Evolutionary conservation across 2,113 vertebrate species (phyloP).

Genomic region (Corythaeola cristata): DNA sequence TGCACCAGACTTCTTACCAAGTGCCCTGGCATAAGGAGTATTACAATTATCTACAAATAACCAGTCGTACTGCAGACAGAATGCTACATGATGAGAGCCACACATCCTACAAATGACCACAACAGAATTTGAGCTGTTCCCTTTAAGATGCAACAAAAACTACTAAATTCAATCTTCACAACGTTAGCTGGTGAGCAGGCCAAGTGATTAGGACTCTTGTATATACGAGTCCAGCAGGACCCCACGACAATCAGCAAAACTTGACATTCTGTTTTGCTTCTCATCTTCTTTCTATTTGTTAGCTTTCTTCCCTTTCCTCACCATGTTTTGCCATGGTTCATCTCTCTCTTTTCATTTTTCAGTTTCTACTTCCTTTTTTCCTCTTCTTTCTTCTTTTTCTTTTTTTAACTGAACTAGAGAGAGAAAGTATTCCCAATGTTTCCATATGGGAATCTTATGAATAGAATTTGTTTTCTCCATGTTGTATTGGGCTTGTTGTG

Average conservation of each 20-base stretch:
- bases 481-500: background rate
- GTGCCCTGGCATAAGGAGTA: background rate
- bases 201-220: background rate
- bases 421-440: background rate
- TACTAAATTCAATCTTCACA: background rate
- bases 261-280: background rate
- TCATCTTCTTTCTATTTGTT: background rate
- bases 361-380: background rate
- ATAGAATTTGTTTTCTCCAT: background rate
- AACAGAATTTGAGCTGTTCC: background rate
- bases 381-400: too few species aligned
- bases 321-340: background rate
- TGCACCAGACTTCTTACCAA: background rate
- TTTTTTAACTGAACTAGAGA: background rate
- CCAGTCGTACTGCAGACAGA: background rate
- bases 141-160: background rate
- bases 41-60: slow-evolving; percentile 17
- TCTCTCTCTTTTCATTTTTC: background rate
- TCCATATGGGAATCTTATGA: background rate
- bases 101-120: background rate
- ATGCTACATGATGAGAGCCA: background rate
- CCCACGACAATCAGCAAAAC: background rate
- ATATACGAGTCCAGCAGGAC: background rate
- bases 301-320: background rate
- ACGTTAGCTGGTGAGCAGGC: background rate